Conservation (phyloP, 2,797 vertebrate species). For the Poecilia gillii region DNA sequence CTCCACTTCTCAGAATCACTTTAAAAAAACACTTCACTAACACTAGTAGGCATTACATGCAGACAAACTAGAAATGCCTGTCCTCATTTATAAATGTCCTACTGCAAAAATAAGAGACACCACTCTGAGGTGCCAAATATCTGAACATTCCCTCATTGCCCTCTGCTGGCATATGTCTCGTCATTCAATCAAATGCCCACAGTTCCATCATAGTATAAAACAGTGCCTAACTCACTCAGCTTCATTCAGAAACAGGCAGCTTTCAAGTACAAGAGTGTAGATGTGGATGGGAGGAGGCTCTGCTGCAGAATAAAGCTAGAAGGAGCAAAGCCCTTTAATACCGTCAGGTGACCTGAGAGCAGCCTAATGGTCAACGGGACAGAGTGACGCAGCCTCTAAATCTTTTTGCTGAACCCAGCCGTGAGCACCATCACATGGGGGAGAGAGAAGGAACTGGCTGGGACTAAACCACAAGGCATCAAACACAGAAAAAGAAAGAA, state of each 20-base stretch:
- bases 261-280: background rate
- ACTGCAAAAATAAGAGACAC: background rate
- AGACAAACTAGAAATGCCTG: background rate
- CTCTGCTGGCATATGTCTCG: conserved; percentile 1
- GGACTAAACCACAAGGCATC: background rate
- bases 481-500: background rate
- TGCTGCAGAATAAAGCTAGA: conserved; percentile 26
- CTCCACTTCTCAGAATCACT: background rate
- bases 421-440: conserved; percentile 61
- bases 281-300: conserved; percentile 10
- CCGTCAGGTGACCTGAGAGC: conserved; percentile 54
- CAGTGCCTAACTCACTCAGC: conserved; percentile 25
- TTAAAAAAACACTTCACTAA: background rate
- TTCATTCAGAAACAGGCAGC: conserved; percentile 9
- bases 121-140: background rate
- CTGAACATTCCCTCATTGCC: conserved; percentile 1
- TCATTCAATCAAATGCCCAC: conserved; percentile 25
- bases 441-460: background rate
- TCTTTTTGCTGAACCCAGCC: conserved; percentile 46
- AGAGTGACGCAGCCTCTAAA: conserved; percentile 57
- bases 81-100: conserved; percentile 8
- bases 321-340: conserved; percentile 47
- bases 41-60: background rate
- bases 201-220: conserved; percentile 53
- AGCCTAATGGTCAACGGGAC: conserved; percentile 44